Evolutionary conservation across 53 echinoderm and acorn worm species (phyloP).

Genomic region (Henricia sp.): DNA sequence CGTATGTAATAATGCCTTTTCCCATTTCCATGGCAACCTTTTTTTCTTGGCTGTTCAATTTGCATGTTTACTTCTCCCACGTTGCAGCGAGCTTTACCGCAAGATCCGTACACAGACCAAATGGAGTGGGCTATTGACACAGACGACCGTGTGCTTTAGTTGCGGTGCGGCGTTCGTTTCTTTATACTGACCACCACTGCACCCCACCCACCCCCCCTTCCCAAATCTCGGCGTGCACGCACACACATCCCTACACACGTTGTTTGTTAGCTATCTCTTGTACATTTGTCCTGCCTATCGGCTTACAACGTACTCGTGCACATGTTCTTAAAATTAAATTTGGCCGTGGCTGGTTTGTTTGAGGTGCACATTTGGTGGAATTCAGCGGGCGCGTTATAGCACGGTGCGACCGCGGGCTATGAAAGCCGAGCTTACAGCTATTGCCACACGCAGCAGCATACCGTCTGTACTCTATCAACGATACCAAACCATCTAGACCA

Average conservation of each 20-base stretch:
- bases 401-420: slow-evolving; percentile 11
- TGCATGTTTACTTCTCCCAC: neutral
- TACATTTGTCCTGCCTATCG: slow-evolving; percentile 59
- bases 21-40: neutral
- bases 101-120: slow-evolving; percentile 21
- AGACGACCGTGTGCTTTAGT: slow-evolving; percentile 36
- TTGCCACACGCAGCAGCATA: slow-evolving; percentile 27
- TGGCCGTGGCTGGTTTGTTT: slow-evolving; percentile 14
- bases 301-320: slow-evolving; percentile 51
- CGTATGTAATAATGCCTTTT: neutral
- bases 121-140: slow-evolving; percentile 54
- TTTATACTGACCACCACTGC: no score
- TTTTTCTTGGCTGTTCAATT: neutral
- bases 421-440: slow-evolving; percentile 46
- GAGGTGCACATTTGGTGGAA: slow-evolving; percentile 37
- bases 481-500: slow-evolving; percentile 4
- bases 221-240: neutral
- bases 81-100: neutral
- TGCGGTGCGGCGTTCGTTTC: neutral
- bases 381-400: slow-evolving; percentile 45
- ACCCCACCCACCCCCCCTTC: neutral
- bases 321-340: slow-evolving; percentile 63
- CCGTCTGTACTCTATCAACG: neutral
- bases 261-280: slow-evolving; percentile 39
- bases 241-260: slow-evolving; percentile 7